Conservation (phyloP, 37 sponge, comb jelly and placozoan species). For the Sycon ciliatum region DNA sequence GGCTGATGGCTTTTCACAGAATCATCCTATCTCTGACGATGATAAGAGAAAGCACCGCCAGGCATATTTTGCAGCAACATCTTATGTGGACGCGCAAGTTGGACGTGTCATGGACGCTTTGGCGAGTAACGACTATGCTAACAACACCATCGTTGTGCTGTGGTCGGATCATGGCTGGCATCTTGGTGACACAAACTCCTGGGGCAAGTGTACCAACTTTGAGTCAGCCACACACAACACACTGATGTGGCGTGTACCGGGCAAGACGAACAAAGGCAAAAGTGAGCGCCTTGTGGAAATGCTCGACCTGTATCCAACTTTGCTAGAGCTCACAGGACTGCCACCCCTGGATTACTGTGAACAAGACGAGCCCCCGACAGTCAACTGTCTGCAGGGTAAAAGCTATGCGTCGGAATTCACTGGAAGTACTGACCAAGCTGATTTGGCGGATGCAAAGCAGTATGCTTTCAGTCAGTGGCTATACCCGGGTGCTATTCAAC, state of each 20-base stretch:
- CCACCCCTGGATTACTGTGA: too few species aligned
- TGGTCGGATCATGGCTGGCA: conserved; percentile 46
- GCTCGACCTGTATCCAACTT: conserved; percentile 28
- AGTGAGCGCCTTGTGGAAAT: conserved; percentile 17
- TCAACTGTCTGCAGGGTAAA: too few species aligned
- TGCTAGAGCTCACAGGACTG: conserved; percentile 22
- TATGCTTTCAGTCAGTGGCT: too few species aligned
- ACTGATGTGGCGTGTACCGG: conserved; percentile 29
- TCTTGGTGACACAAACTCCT: too few species aligned
- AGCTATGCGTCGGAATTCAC: too few species aligned
- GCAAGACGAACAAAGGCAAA: conserved; percentile 10
- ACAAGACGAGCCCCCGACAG: too few species aligned
- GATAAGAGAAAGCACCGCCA: too few species aligned
- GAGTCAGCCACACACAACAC: conserved; percentile 36
- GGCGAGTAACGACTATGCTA: neutral
- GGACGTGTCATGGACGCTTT: conserved; percentile 20
- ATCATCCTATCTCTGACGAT: too few species aligned
- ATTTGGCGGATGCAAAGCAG: too few species aligned
- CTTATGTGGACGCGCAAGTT: conserved; percentile 27
- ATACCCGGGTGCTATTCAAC: too few species aligned
- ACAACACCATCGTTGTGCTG: conserved; percentile 27
- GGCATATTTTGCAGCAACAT: conserved; percentile 24
- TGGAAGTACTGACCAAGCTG: too few species aligned
- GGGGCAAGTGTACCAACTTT: conserved; percentile 36
- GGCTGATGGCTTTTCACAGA: too few species aligned